Evolutionary conservation across 2,888 invertebrate species (phyloP).

Genomic region (Drosophila differens): DNA sequence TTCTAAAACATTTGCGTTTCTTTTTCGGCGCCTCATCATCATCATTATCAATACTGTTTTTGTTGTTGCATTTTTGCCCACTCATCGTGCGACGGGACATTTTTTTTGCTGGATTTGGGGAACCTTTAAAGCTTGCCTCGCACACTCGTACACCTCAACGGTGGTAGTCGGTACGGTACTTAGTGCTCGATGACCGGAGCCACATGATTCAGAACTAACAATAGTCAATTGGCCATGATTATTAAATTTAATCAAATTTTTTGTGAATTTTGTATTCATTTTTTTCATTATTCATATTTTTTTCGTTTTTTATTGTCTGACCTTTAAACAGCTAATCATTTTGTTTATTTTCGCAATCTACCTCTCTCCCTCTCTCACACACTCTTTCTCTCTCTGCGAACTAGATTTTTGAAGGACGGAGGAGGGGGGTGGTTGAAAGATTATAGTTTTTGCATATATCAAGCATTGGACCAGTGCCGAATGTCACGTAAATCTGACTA

Average conservation of each 20-base stretch:
- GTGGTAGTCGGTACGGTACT: background rate
- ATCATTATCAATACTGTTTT: background rate
- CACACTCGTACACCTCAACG: background rate
- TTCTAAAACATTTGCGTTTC: constrained; percentile 30
- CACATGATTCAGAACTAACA: constrained; percentile 8
- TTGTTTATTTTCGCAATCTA: constrained; percentile 20
- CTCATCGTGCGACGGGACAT: constrained; percentile 44
- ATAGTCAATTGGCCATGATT: constrained; percentile 38
- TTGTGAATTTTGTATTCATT: constrained; percentile 23
- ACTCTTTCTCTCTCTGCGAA: background rate
- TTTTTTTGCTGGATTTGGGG: constrained; percentile 1
- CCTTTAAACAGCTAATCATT: constrained; percentile 64
- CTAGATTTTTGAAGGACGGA: background rate
- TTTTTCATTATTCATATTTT: background rate
- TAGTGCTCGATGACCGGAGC: background rate
- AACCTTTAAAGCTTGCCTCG: constrained; percentile 17
- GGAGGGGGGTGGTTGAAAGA: background rate
- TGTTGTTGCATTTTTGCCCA: constrained; percentile 15
- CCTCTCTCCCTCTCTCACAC: background rate
- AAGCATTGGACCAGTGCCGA: constrained; percentile 32
- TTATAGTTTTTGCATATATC: constrained; percentile 3
- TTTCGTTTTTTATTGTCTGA: constrained; percentile 33
- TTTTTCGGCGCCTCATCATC: constrained; percentile 11
- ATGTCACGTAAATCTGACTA: constrained; percentile 36
- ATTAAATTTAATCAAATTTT: constrained; percentile 49